Evolutionary conservation across 2,797 vertebrate species (phyloP), one percentile per base, ranked within the genome.

Genomic region (Esox masquinongy): DNA sequence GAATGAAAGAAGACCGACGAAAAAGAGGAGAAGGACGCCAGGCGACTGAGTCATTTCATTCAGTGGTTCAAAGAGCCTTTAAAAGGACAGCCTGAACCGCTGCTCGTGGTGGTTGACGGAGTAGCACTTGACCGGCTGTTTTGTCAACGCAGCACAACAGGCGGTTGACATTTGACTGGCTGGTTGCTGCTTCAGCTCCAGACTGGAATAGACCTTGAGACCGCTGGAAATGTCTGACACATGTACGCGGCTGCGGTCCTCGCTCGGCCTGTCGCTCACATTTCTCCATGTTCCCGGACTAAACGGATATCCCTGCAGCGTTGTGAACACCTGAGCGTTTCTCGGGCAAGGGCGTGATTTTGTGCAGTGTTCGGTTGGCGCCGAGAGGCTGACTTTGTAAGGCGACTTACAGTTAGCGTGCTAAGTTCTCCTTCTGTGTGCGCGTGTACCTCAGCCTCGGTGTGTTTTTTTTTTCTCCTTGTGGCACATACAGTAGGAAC

Each of bases 141-240:
- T 68, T 75, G 76, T 74, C 67, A 63, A 39, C 16, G 4, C 50
- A 68, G 50, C 49, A 14, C 14, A 31, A 31, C 15, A 29, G 14
- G 50, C 49, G 1, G 31, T 69, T 24, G 50, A 29, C 39, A 39
- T 68, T 68, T 36, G 66, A 39, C 29, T 36, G 34, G 31, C 66
- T 59, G 29, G 64, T 36, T 15, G 63, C 63, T 16, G 29, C 16
- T 19, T 36, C 5, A 8, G 43, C 43, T 47, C 43, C 12, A 14
- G 43, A 47, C 43, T 11, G 12, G 6, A 36, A 85, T 79, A 78
- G 14, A 83, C 79, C 79, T 80, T 68, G 76, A 80, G 49, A 61
- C 80, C 82, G 86, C 85, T 83, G 89, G 87, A n/a, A 90, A 86
- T 87, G 83, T 86, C 90, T 88, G 87, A 88, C 89, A 84, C 74